phyloP scores from a whole-genome alignment of 2,113 vertebrate genomes.

The Melanocharis versteri region DNA sequence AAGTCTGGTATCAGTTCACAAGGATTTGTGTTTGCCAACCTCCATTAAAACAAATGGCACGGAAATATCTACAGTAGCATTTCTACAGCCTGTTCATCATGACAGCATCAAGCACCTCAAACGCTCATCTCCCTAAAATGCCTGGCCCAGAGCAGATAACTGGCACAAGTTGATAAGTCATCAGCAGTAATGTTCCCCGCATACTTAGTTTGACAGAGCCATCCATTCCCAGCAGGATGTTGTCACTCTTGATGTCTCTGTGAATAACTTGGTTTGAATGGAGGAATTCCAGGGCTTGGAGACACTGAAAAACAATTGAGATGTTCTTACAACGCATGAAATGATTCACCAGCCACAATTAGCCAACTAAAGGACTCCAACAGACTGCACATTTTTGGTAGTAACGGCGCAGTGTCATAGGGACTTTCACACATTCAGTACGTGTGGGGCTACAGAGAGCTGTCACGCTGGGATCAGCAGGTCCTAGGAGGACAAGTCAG shows the following conservation, averaged over 20 bases:
- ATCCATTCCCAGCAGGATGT: conserved; percentile 96
- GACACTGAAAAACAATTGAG: conserved; percentile 76
- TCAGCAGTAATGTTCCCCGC: background rate
- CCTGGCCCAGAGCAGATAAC: background rate
- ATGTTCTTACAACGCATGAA: background rate
- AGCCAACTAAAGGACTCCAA: background rate
- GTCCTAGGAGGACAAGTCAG: background rate
- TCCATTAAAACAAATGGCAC: background rate
- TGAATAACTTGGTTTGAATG: conserved; percentile 97
- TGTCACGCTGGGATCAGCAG: background rate
- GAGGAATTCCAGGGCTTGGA: conserved; percentile 95
- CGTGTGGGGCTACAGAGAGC: background rate
- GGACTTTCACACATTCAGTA: background rate
- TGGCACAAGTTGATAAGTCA: background rate
- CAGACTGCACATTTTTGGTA: background rate
- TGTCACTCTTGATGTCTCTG: conserved; percentile 98
- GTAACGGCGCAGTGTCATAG: background rate
- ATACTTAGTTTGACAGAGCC: conserved; percentile 97
- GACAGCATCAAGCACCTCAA: background rate
- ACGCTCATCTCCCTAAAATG: background rate
- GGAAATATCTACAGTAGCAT: background rate
- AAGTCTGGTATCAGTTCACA: background rate
- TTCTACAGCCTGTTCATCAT: background rate
- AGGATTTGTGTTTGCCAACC: background rate
- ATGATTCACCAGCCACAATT: background rate